Evolutionary conservation across 2,113 vertebrate species (phyloP).

Genomic region (Eubucco bourcierii): DNA sequence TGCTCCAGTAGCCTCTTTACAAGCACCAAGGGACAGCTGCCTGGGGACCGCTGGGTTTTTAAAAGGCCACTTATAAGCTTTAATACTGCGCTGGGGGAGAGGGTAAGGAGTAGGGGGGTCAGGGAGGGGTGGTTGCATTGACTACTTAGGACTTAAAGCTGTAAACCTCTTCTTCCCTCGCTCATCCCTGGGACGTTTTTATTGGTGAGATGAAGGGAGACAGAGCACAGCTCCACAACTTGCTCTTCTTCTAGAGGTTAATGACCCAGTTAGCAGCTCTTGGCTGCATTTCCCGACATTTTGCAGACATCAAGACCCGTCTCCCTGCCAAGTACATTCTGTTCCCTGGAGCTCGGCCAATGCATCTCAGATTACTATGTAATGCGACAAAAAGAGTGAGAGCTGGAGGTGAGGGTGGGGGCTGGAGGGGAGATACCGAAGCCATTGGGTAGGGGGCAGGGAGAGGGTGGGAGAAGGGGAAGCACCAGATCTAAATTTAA

Average conservation of each 20-base stretch:
- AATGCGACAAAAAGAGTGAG: slow-evolving; percentile 84
- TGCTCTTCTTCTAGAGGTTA: slow-evolving; percentile 83
- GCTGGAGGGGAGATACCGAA: slow-evolving; percentile 54
- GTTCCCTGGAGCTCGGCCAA: slow-evolving; percentile 85
- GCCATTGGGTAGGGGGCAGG: slow-evolving; percentile 22
- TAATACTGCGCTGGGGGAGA: not conserved
- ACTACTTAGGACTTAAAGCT: slow-evolving; percentile 76
- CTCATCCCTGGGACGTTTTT: slow-evolving; percentile 73
- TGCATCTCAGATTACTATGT: slow-evolving; percentile 83
- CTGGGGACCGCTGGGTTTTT: slow-evolving; percentile 42
- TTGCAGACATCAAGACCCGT: slow-evolving; percentile 84
- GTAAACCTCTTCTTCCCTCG: slow-evolving; percentile 62
- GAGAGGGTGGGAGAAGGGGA: slow-evolving; percentile 33
- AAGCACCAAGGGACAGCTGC: slow-evolving; percentile 36
- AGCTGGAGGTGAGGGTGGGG: slow-evolving; percentile 74
- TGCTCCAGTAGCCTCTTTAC: slow-evolving; percentile 62
- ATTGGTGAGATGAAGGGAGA: slow-evolving; percentile 78
- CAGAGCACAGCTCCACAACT: slow-evolving; percentile 75
- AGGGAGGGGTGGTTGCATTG: slow-evolving; percentile 38
- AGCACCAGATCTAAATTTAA: slow-evolving; percentile 72
- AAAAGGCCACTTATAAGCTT: slow-evolving; percentile 58
- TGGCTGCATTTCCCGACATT: slow-evolving; percentile 85
- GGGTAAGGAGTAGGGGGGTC: slow-evolving; percentile 15
- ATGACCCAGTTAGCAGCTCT: slow-evolving; percentile 88
- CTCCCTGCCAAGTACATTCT: slow-evolving; percentile 86